Evolutionary conservation across 2,113 vertebrate species (phyloP).

Genomic region (Polypterus bichir): DNA sequence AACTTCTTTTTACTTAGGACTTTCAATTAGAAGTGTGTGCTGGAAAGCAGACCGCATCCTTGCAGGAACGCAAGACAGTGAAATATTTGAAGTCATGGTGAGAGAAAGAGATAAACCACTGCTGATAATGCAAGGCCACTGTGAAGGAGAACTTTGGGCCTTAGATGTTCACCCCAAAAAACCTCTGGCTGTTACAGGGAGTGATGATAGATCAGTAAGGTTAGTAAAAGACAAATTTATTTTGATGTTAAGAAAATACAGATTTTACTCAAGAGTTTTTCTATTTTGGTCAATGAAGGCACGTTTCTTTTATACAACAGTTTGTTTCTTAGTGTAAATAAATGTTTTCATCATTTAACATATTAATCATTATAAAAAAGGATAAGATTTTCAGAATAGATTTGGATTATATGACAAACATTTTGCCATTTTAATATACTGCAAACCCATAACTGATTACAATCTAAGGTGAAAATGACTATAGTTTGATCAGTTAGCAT

Average conservation of each 20-base stretch:
- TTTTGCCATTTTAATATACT: too few species aligned
- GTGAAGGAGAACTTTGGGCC: slow-evolving; percentile 93
- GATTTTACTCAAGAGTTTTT: neutral
- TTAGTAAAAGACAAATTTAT: slow-evolving; percentile 23
- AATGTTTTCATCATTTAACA: too few species aligned
- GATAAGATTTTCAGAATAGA: too few species aligned
- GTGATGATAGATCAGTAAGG: slow-evolving; percentile 88
- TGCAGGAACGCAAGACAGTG: slow-evolving; percentile 90
- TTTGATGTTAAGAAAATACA: neutral
- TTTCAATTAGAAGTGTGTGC: slow-evolving; percentile 91
- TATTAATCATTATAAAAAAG: too few species aligned
- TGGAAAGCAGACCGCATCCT: slow-evolving; percentile 87
- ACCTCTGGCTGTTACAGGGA: slow-evolving; percentile 81
- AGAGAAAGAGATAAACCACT: slow-evolving; percentile 85
- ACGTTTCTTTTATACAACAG: too few species aligned
- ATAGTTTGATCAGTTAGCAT: too few species aligned
- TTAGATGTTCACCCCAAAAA: slow-evolving; percentile 88
- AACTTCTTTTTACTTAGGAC: slow-evolving; percentile 43
- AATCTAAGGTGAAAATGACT: too few species aligned
- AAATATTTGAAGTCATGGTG: slow-evolving; percentile 94
- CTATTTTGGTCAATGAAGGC: too few species aligned
- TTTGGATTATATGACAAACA: too few species aligned
- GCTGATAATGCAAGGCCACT: slow-evolving; percentile 89
- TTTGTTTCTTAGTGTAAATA: too few species aligned
- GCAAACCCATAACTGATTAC: too few species aligned